A percentile compares a stretch with the other conserved stretches of the same genome.
These are phyloP conservation scores for Caiman crocodilus DNA, from an alignment of 2,797 vertebrate species.

Conservation along the genomic window DNA sequence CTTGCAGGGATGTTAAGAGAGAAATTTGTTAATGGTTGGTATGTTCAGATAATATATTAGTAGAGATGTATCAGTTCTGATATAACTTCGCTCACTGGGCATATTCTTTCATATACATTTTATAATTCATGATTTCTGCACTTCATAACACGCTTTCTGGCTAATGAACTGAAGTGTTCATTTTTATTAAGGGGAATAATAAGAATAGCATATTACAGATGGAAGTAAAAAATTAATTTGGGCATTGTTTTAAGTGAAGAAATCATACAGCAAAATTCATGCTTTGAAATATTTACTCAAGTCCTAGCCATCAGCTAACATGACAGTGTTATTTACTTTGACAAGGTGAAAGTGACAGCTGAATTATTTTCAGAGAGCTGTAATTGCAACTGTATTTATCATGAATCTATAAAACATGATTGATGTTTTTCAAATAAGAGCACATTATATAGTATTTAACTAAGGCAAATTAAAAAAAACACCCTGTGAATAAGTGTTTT, in stretches of 20 bases:
- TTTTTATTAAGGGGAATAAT: constrained; percentile 51
- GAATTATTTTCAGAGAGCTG: constrained; percentile 73
- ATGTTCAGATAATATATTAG: rapidly evolving
- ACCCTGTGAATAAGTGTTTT: constrained; percentile 31
- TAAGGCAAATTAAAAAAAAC: constrained; percentile 55
- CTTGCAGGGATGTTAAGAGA: background rate
- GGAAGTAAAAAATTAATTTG: constrained; percentile 66
- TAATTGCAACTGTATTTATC: constrained; percentile 68
- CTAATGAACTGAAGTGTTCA: constrained; percentile 38
- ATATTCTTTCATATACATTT: background rate
- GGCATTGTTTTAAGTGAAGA: constrained; percentile 67
- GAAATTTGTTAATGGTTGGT: background rate
- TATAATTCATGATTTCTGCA: constrained; percentile 33
- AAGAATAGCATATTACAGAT: constrained; percentile 59
- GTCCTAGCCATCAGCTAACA: constrained; percentile 74
- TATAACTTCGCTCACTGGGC: background rate
- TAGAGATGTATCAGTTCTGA: background rate
- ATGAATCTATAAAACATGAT: constrained; percentile 62
- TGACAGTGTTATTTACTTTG: constrained; percentile 80
- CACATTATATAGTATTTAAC: constrained; percentile 39
- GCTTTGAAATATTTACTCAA: constrained; percentile 74
- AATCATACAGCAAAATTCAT: constrained; percentile 56
- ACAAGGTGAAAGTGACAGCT: constrained; percentile 71
- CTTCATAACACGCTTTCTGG: background rate
- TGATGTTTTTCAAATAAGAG: constrained; percentile 73